Evolutionary conservation across 1,140 invertebrate species (phyloP).

Genomic region (Cydia splendana): DNA sequence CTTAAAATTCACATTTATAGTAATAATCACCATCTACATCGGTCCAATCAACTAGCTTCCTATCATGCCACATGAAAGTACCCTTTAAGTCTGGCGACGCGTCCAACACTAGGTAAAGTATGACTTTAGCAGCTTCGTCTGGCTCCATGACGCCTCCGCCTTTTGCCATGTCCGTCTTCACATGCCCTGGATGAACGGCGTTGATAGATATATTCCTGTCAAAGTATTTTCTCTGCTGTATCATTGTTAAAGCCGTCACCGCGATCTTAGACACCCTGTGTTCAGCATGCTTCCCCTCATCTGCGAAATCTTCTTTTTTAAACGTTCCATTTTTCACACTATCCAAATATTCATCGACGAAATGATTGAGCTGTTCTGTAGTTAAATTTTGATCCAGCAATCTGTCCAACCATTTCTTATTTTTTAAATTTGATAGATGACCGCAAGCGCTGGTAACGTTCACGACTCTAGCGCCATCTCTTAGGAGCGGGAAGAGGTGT

Average conservation of each 20-base stretch:
- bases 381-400: constrained; percentile 72
- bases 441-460: constrained; percentile 87
- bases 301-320: constrained; percentile 79
- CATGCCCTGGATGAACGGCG: constrained; percentile 62
- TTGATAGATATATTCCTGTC: constrained; percentile 66
- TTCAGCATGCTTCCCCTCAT: constrained; percentile 80
- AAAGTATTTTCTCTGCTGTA: constrained; percentile 70
- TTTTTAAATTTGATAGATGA: constrained; percentile 81
- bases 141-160: constrained; percentile 51
- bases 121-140: constrained; percentile 57
- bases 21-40: constrained; percentile 63
- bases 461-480: constrained; percentile 85
- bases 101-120: constrained; percentile 63
- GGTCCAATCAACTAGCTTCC: constrained; percentile 65
- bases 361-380: constrained; percentile 79
- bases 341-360: constrained; percentile 85
- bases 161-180: constrained; percentile 64
- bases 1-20: constrained; percentile 42
- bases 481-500: constrained; percentile 85
- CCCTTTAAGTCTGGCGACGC: constrained; percentile 67
- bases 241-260: constrained; percentile 82
- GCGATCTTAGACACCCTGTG: constrained; percentile 89
- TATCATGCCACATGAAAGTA: constrained; percentile 63
- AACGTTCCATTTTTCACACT: constrained; percentile 74
- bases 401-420: constrained; percentile 69